Evolutionary conservation across 1,140 invertebrate genomes (phyloP).

Genomic region (Brachionus rubens): DNA sequence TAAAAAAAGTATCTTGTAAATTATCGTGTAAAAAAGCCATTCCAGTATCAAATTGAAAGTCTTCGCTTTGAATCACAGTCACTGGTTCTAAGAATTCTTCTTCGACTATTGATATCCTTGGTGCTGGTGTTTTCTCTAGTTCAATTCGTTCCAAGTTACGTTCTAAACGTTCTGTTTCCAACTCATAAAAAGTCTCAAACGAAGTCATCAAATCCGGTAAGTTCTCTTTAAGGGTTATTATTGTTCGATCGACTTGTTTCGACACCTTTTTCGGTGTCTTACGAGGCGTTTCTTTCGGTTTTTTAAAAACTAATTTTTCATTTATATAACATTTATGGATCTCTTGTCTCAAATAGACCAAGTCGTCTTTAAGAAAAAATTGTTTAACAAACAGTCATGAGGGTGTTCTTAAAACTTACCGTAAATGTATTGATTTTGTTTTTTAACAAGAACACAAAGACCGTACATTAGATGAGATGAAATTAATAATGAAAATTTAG

Average conservation of each 20-base stretch:
- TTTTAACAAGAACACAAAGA: slow-evolving; percentile 20
- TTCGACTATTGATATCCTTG: neutral
- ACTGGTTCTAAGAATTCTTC: neutral
- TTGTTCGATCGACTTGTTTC: neutral
- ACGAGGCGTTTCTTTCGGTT: neutral
- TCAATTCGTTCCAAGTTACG: neutral
- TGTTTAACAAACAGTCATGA: too few relatives aligned
- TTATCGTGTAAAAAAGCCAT: neutral
- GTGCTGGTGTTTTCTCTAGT: neutral
- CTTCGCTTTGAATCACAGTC: neutral
- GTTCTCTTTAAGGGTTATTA: neutral
- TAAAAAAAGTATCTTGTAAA: slow-evolving; percentile 23
- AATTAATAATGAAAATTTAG: slow-evolving; percentile 20
- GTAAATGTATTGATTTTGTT: slow-evolving; percentile 2
- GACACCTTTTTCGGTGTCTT: neutral
- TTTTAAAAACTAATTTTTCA: neutral
- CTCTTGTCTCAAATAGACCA: slow-evolving; percentile 17
- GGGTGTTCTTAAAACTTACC: too few relatives aligned
- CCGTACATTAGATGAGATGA: slow-evolving; percentile 39
- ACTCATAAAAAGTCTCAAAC: slow-evolving; percentile 4
- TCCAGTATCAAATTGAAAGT: neutral
- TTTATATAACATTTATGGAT: slow-evolving; percentile 17
- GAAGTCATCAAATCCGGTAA: neutral
- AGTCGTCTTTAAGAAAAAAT: too few relatives aligned
- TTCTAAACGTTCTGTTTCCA: neutral